Evolutionary conservation across 2,888 invertebrate species (phyloP).

Genomic region (Allolobophora icterica): DNA sequence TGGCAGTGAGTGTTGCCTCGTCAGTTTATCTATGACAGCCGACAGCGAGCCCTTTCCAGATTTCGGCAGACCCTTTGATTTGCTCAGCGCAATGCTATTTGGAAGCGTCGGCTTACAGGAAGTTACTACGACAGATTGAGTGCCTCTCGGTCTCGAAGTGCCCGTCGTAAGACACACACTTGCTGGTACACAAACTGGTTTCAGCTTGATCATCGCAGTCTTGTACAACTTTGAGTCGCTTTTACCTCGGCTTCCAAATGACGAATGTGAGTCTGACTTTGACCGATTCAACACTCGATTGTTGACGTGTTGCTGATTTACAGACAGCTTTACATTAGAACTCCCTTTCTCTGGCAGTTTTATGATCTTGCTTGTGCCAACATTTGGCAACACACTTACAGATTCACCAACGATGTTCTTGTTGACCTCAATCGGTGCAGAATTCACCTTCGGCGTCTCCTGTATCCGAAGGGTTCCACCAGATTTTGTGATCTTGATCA

Average conservation of each 20-base stretch:
- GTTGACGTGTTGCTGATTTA: not conserved
- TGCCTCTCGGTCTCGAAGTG: not conserved
- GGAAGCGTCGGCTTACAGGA: not conserved
- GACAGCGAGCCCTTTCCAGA: conserved; percentile 20
- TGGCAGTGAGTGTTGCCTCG: not conserved
- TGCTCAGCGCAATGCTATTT: not conserved
- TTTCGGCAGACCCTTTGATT: not conserved
- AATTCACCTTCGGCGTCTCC: not conserved
- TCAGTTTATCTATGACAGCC: conserved; percentile 29
- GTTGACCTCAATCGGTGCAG: not conserved
- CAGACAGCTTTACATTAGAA: not conserved
- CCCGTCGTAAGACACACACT: not conserved
- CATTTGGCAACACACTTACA: conserved; percentile 8
- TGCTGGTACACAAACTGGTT: not conserved
- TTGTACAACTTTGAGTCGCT: not conserved
- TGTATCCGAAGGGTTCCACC: not conserved
- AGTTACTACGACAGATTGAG: not conserved
- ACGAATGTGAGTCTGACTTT: not conserved
- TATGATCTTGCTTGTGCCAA: not conserved
- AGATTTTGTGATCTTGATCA: conserved; percentile 11
- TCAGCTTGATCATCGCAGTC: conserved; percentile 17
- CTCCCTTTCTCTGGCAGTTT: not conserved
- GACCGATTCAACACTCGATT: conserved; percentile 7
- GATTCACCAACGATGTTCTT: not conserved
- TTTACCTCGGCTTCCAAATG: not conserved